These are phyloP conservation scores for Oreohelix idahoensis DNA, from an alignment of 1,140 invertebrate species.

Conservation along the genomic window DNA sequence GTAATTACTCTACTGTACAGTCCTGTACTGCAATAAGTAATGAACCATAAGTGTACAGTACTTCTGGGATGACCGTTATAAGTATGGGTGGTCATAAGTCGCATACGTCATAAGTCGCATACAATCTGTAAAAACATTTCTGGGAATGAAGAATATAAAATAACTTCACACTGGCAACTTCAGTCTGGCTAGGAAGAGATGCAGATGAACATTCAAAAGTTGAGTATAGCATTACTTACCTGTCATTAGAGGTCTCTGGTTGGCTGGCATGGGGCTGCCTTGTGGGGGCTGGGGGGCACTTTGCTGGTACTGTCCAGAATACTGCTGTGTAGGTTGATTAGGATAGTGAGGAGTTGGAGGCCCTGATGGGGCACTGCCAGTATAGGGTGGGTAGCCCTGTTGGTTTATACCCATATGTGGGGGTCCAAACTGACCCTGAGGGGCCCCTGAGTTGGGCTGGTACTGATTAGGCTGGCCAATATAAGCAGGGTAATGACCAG, in stretches of 20 bases:
- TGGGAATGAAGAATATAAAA: too few species aligned
- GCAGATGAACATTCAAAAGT: too few species aligned
- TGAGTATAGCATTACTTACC: neutral
- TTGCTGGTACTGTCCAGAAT: slow-evolving; percentile 15
- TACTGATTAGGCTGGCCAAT: slow-evolving; percentile 23
- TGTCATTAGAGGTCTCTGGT: neutral
- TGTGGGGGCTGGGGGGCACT: neutral
- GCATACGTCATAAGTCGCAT: too few species aligned
- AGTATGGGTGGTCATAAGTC: too few species aligned
- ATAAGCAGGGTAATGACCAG: slow-evolving; percentile 7
- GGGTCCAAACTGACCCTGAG: neutral
- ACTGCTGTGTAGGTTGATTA: slow-evolving; percentile 2
- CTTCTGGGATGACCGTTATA: too few species aligned
- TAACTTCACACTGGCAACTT: too few species aligned
- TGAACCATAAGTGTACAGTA: too few species aligned
- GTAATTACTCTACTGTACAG: too few species aligned
- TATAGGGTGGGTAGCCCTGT: slow-evolving; percentile 25
- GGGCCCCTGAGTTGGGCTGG: slow-evolving; percentile 27
- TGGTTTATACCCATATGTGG: slow-evolving; percentile 5
- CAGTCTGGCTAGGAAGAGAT: too few species aligned
- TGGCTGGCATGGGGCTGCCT: neutral
- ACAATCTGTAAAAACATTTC: too few species aligned
- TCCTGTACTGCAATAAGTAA: too few species aligned
- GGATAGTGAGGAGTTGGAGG: slow-evolving; percentile 2
- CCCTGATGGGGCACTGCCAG: neutral